Evolutionary conservation across 1,140 invertebrate genomes (phyloP), one percentile per base, ranked within the genome.

Genomic region (Diachasma alloeum): DNA sequence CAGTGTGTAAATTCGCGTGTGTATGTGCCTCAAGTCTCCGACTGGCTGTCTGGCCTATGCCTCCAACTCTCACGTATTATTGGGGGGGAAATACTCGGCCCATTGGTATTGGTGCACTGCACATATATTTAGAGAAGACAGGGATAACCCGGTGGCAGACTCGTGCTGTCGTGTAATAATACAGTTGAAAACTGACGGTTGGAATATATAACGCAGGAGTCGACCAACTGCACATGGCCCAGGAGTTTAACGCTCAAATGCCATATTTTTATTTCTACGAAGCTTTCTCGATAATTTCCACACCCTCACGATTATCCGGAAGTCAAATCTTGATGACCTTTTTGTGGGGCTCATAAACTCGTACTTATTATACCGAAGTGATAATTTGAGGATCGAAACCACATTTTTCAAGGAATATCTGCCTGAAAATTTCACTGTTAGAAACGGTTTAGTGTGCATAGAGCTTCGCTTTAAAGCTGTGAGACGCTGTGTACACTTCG

Each of bases 181-280:
- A 63, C 59, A 24, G 59, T 63, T 15, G 59, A 63, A 63, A 63
- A 26, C 22, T 63, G 59, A 63, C 59, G 59, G 19, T 31, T 63
- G 59, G 59, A 63, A 63, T 63, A 63, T 63, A 63, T 63, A 63
- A 63, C 22, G 24, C 59, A 63, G 59, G 24, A 63, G 59, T 10
- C n/a, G 19, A 19, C n/a, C 59, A 15, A 53, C 11, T 63, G 22
- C 59, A 63, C 59, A 63, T 63, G 59, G 59, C 59, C 59, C 59
- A 63, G 2, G 6, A 63, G 59, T 63, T 31, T n/a, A 63, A 63
- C 24, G 19, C 13, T 4, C 24, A 31, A 26, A 63, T 63, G 48
- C n/a, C 17, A 19, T 53, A 53, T 19, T 53, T 53, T 19, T 53
- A 17, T 17, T 53, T 53, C 48, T 17, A n/a, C 48, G 48, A 53